Percentiles rank a stretch among this genome's conserved stretches.
Evolutionary conservation across 2,113 vertebrate genomes (phyloP).

Genomic region (Melozone crissalis): DNA sequence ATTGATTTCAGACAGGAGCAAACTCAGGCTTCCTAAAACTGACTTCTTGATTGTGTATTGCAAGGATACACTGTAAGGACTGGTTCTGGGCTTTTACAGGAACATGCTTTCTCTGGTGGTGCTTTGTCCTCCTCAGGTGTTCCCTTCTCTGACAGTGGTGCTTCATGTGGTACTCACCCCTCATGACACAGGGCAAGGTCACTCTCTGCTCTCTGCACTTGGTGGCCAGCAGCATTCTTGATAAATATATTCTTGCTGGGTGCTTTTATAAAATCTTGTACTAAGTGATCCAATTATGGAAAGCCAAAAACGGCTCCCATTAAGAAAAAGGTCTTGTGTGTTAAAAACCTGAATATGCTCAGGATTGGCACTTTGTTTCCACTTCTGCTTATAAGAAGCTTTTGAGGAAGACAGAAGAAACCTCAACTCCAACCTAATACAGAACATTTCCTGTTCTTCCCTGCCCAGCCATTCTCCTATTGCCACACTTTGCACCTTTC

Average conservation of each 20-base stretch:
- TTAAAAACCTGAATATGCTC: neutral
- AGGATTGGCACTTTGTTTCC: neutral
- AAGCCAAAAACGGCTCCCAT: neutral
- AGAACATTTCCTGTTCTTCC: neutral
- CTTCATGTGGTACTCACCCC: rapidly evolving
- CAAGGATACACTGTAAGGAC: neutral
- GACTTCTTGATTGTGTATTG: neutral
- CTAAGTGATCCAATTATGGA: neutral
- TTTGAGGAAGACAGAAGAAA: neutral
- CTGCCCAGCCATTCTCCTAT: neutral
- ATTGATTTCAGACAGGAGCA: neutral
- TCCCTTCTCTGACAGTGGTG: neutral
- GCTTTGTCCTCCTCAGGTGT: neutral
- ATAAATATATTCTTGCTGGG: neutral
- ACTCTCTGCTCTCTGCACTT: neutral
- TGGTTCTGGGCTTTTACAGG: neutral
- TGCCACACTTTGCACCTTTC: neutral
- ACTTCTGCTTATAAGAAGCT: neutral
- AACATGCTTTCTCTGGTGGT: rapidly evolving
- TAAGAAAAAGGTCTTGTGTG: neutral
- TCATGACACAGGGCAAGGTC: neutral
- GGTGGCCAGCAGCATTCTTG: neutral
- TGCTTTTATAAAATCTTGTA: neutral
- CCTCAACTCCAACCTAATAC: neutral
- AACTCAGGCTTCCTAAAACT: neutral